These are phyloP conservation scores for Carassius gibelio DNA, from an alignment of 2,113 vertebrate genomes.

Conservation along the genomic window DNA sequence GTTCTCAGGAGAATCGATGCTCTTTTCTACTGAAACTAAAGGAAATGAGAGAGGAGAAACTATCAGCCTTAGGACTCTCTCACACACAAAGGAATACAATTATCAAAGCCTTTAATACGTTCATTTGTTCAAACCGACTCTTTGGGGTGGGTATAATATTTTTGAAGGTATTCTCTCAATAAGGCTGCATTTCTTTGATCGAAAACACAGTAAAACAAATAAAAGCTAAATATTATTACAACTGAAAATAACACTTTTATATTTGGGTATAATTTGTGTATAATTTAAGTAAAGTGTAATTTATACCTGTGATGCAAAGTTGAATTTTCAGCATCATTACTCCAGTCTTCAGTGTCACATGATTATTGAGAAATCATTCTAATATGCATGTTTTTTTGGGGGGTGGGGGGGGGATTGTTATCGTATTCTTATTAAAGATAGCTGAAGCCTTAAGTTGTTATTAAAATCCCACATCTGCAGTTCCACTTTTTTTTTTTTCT, in stretches of 20 bases:
- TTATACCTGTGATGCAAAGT: neutral
- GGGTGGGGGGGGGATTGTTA: neutral
- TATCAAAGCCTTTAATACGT: neutral
- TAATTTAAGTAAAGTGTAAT: too few species aligned
- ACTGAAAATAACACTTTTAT: neutral
- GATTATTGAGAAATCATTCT: neutral
- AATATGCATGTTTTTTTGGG: neutral
- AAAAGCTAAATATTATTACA: neutral
- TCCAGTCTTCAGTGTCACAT: neutral
- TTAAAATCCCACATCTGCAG: neutral
- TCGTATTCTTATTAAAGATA: neutral
- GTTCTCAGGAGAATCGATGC: slow-evolving; percentile 24
- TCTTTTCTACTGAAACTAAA: slow-evolving; percentile 27
- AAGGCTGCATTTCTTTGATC: neutral
- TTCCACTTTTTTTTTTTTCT: neutral
- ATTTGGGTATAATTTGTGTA: neutral
- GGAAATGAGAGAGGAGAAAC: slow-evolving; percentile 18
- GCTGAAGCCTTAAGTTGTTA: neutral
- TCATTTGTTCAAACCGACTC: neutral
- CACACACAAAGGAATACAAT: slow-evolving; percentile 5
- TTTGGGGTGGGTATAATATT: neutral
- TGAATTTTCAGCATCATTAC: neutral
- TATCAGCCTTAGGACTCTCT: slow-evolving; percentile 3
- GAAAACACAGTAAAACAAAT: neutral
- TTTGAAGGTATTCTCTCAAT: neutral